Conservation (phyloP, 1,140 invertebrate genomes). For the Neodiprion lecontei region DNA sequence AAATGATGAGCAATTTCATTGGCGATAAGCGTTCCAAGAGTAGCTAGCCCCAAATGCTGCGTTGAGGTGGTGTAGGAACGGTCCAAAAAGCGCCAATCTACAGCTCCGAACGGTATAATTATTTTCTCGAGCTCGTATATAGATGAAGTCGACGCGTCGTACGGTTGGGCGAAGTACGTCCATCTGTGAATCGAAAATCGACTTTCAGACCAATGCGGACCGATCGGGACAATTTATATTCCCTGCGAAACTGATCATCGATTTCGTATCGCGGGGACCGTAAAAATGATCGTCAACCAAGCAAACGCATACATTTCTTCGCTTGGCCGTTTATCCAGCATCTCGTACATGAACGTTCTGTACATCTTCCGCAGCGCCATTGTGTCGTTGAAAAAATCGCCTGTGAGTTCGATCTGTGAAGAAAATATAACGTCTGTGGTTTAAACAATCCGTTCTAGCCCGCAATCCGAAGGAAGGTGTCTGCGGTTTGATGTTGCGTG, state of each 20-base stretch:
- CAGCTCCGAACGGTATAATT: conserved; percentile 40
- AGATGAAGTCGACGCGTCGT: conserved; percentile 31
- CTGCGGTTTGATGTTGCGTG: not conserved
- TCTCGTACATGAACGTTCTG: conserved; percentile 33
- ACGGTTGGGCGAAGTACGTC: conserved; percentile 40
- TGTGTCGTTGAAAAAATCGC: conserved; percentile 40
- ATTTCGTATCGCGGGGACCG: too few species aligned
- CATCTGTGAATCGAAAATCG: conserved; percentile 29
- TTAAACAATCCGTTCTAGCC: not conserved
- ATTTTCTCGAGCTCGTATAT: conserved; percentile 37
- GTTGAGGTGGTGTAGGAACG: conserved; percentile 14
- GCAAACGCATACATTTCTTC: conserved; percentile 32
- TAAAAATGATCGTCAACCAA: too few species aligned
- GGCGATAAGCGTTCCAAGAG: conserved; percentile 40
- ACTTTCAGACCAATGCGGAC: too few species aligned
- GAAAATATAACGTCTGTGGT: conserved; percentile 13
- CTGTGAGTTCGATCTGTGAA: conserved; percentile 30
- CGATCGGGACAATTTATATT: too few species aligned
- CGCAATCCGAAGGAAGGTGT: conserved; percentile 15
- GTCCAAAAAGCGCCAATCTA: conserved; percentile 34
- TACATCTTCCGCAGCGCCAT: conserved; percentile 34
- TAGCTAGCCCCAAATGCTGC: conserved; percentile 37
- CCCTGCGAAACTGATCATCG: too few species aligned
- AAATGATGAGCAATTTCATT: conserved; percentile 45
- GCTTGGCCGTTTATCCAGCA: conserved; percentile 23